Evolutionary conservation across 1,140 invertebrate species (phyloP), one percentile per base, ranked within the genome.

Genomic region (Drosophila miranda): DNA sequence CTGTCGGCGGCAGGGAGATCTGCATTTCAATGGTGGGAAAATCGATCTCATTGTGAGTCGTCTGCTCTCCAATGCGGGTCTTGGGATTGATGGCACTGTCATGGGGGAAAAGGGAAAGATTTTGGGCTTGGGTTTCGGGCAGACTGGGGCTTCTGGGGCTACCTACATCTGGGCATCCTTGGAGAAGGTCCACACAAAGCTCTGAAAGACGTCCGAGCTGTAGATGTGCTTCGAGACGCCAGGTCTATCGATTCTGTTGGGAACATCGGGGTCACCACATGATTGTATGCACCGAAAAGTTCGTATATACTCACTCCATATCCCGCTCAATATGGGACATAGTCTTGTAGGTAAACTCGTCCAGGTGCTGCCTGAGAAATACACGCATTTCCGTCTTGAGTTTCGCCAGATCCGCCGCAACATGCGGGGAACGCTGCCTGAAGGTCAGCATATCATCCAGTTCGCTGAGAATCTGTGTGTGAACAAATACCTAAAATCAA

Each of bases 1-100:
- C 77, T 7, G 92, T 91, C 11, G 90, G 60, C 0, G 94, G 94
- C 69, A 95, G 90, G 7, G 93, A 92, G 2, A 95, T 83, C 4
- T 90, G 90, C 56, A 95, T 80, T 9, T 93, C 90, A 28, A 94
- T 87, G 41, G 94, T 91, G 21, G 92, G 87, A 68, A 95, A 95
- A 13, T 91, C 75, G 2, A 94, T 91, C 67, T 93, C 92, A 8
- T 94, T 92, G 56, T 90, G 84, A 0, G 57, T 66, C 7, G 78
- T 75, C 53, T 79, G 86, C 43, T 90, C 89, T 1, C 89, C 89
- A 28, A 90, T 89, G 6, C 89, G 72, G 0, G 84, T 72, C 28
- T 90, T 90, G 4, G 89, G 89, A 49, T 86, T 89, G 6, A 89
- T 43, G 6, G 89, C 79, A 0, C 89, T 90, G 38, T 16, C n/a